phyloP scores from a whole-genome alignment of 2,888 invertebrate genomes.

The Poecilus cupreus region DNA sequence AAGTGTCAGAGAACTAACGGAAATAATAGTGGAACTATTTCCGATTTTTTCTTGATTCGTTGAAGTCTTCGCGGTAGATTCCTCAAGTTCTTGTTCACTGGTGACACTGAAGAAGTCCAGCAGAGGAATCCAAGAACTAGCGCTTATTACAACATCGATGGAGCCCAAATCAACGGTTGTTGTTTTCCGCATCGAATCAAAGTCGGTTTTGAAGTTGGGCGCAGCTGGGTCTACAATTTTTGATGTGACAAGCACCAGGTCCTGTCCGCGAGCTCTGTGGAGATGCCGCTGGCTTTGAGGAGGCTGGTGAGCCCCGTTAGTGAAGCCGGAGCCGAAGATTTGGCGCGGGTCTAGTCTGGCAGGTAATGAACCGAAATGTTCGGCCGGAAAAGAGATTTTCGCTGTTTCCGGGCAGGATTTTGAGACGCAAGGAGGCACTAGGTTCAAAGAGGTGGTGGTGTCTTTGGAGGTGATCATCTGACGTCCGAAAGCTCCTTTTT shows the following conservation, averaged over 20 bases:
- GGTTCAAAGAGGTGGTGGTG: background rate
- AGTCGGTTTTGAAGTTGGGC: constrained; percentile 79
- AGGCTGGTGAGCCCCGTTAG: background rate
- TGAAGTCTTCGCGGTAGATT: background rate
- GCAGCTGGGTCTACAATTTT: constrained; percentile 80
- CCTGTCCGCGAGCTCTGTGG: constrained; percentile 66
- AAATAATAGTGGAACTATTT: background rate
- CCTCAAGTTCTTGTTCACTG: constrained; percentile 14
- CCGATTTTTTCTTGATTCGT: background rate
- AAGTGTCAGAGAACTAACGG: constrained; percentile 17
- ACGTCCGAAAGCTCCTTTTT: constrained; percentile 82
- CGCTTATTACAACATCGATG: constrained; percentile 91
- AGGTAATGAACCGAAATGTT: constrained; percentile 75
- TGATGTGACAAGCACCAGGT: constrained; percentile 84
- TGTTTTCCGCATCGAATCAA: constrained; percentile 80
- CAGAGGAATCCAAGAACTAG: constrained; percentile 96
- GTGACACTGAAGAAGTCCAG: constrained; percentile 91
- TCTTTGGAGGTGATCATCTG: constrained; percentile 81
- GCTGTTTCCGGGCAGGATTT: constrained; percentile 87
- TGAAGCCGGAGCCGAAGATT: constrained; percentile 70
- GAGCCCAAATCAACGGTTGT: constrained; percentile 92
- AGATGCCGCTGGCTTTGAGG: background rate
- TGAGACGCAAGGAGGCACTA: constrained; percentile 77
- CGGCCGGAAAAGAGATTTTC: constrained; percentile 62
- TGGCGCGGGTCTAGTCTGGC: constrained; percentile 76